Base-by-base conservation (phyloP, 2,888 invertebrate genomes). In the Hypomecis punctinalis region DNA sequence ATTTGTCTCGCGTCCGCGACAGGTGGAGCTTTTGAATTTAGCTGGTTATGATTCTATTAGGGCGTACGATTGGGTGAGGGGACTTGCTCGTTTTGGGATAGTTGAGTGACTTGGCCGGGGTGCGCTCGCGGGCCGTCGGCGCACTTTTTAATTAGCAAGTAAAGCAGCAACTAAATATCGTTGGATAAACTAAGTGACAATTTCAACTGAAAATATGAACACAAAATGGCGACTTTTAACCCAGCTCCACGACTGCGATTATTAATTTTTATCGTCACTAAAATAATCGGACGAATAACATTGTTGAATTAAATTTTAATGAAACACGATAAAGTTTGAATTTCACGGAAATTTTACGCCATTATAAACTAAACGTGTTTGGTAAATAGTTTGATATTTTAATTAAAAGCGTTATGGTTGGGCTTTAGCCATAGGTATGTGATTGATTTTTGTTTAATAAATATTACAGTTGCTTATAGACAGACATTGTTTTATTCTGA, bases 121-220 rank as follows among this genome's bases (percentile, higher is more conserved):
- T 75, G 78, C 82, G 82, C 76, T 80, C 77, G 75, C 76, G 71
- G 75, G 76, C 73, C 78, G 78, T 74, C 79, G 76, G 76, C 76
- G 78, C 84, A 85, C 84, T 89, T 90, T 89, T 91, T 90, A 92
- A 93, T 92, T 91, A 91, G 85, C 90, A 90, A 39, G 87, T 84
- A 85, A 93, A 92, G 91, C 92, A 94, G 94, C 93, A 89, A 86
- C 83, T 86, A 84, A 90, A 88, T 89, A 84, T 85, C 82, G 83
- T 81, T 83, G 84, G 85, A 84, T 88, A 87, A n/a, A n/a, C n/a
- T n/a, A n/a, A 85, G 82, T 80, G 79, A 73, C 75, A 61, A 73
- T 82, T 83, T 83, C 82, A 81, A 71, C 80, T 77, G 78, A 79
- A 81, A 81, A 77, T 82, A 76, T 74, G 66, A 71, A 40, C 67